Evolutionary conservation across 2,888 invertebrate genomes (phyloP), one percentile per base, ranked within the genome.

Genomic region (Chironomus riparius): DNA sequence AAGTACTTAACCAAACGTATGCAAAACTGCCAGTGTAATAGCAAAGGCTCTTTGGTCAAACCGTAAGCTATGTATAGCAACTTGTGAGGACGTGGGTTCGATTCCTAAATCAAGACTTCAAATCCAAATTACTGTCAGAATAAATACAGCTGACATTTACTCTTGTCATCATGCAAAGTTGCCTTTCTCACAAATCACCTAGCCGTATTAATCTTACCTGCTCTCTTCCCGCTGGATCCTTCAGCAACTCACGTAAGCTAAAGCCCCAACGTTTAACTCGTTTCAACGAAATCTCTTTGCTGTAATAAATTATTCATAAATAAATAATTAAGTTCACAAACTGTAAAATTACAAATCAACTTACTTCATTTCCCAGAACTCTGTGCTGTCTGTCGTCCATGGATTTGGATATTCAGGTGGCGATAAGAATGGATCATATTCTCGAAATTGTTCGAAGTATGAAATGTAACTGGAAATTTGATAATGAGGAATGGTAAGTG

Each of bases 231-330:
- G 96, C 90, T n/a, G 94, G 90, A 87, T 99, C 99, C 79, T 92
- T 92, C 6, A 99, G 86, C 76, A 99, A 86, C 84, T 99, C 99
- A 78, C 97, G 92, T 76, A 99, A 89, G 80, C 95, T 93, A 85
- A 99, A 98, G 15, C 94, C 95, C 99, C 99, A 99, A 80, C 97
- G 90, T 80, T 97, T 94, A 0, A 99, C 97, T 77, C 97, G 89
- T 38, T 98, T 90, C 13, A 93, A 88, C 71, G 98, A 94, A 81
- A 99, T 91, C 84, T 98, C 97, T 86, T 94, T 95, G 80, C 94
- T 94, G 84, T 56, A 80, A 77, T 56, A 38, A 38, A 38, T 48
- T 38, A 74, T 12, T n/a, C 47, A 73, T 62, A 15, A 73, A 73
- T 77, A 76, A 78, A 68, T n/a, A 69, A 77, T 56, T 68, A 48